Percentiles rank a stretch among this genome's conserved stretches.
Conservation (phyloP, 2,113 vertebrate species). For the Strix aluco region DNA sequence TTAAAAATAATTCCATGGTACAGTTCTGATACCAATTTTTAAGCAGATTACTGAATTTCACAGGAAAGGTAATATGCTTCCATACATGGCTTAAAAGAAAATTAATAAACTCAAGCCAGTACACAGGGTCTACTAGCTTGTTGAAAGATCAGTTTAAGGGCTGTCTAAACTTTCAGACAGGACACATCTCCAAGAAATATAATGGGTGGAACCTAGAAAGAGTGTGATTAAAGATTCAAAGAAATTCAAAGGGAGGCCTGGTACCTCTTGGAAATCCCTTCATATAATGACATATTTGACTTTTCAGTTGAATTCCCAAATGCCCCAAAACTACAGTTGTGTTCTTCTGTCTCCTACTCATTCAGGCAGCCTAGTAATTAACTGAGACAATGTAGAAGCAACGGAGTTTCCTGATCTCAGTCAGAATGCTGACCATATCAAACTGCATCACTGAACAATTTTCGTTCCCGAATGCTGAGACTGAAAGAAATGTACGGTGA, state of each 20-base stretch:
- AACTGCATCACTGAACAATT: background rate
- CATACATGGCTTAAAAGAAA: background rate
- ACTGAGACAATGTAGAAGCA: background rate
- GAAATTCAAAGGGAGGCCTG: background rate
- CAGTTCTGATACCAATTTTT: background rate
- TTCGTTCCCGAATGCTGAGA: accelerated
- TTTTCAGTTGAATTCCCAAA: background rate
- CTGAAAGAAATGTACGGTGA: background rate
- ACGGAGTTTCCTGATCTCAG: background rate
- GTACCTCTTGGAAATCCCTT: background rate
- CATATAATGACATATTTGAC: background rate
- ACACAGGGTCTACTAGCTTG: background rate
- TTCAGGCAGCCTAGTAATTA: background rate
- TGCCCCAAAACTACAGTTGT: background rate
- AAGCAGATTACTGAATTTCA: background rate
- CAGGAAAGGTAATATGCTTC: background rate
- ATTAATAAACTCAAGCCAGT: background rate
- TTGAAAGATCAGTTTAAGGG: background rate
- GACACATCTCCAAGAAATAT: background rate
- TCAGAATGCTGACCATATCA: background rate
- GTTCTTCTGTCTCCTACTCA: background rate
- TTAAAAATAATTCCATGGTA: background rate
- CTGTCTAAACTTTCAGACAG: background rate
- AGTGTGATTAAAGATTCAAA: background rate
- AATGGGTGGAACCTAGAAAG: background rate